Evolutionary conservation across 2,797 vertebrate genomes (phyloP), one percentile per base, ranked within the genome.

Genomic region (Trachops cirrhosus): DNA sequence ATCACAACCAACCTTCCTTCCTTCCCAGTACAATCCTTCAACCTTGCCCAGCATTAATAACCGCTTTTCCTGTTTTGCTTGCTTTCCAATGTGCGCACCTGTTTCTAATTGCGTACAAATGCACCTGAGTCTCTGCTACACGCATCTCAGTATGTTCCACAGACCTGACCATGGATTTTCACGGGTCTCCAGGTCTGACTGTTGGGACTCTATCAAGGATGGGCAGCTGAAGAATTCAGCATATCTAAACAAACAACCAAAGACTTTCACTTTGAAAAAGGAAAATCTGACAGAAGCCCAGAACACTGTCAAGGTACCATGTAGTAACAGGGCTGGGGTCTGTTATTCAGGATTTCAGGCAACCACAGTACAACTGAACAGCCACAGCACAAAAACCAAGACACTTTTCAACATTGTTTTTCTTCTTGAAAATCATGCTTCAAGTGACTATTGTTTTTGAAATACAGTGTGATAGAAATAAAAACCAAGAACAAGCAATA

Each of bases 201-300:
- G 18, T n/a, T 82, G 26, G 59, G 12, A 78, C 46, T 71, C 48
- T 37, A 46, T 41, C 64, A 74, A 34, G 41, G 48, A 78, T 39
- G 32, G 80, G 32, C 67, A 68, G 21, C 11, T 11, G 21, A 67
- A 89, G 19, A 80, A 71, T 18, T 74, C 41, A 34, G 46, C 54
- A 48, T 50, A 44, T 90, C 14, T 46, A 44, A 83, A 70, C 77
- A 78, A 57, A 32, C 22, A 57, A 57, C 8, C 54, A 24, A 54
- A 57, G 7, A 80, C 18, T 68, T 95, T 73, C 68, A 37, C 34
- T 89, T 89, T 59, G 59, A 80, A 89, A 93, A 89, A 86, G 75
- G 6, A 84, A 84, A 89, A 57, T 41, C 39, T 48, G 62, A 78
- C 22, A 80, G 50, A 83, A 96, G 52, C 16, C 16, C 80, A 89